Evolutionary conservation across 1,140 invertebrate species (phyloP).

Genomic region (Procambarus virginalis): DNA sequence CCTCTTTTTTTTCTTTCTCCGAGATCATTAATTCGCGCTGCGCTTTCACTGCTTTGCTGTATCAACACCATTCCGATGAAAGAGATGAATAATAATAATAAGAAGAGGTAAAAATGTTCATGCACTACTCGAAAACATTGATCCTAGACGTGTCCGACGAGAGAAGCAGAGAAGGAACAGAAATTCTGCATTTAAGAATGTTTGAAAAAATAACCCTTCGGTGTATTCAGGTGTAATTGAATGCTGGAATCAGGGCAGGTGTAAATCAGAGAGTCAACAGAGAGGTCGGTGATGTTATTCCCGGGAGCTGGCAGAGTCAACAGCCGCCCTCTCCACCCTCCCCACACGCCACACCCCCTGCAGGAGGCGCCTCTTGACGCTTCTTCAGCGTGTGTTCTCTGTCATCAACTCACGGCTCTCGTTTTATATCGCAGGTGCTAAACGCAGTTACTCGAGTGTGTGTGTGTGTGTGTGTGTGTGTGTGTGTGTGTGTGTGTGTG

Average conservation of each 20-base stretch:
- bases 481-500: no score
- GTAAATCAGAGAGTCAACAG: slow-evolving; percentile 58
- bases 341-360: no score
- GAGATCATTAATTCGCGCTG: slow-evolving; percentile 36
- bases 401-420: slow-evolving; percentile 43
- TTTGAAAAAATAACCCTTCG: slow-evolving; percentile 23
- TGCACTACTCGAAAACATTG: background rate
- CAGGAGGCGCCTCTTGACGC: slow-evolving; percentile 41
- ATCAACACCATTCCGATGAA: background rate
- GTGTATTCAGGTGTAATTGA: slow-evolving; percentile 48
- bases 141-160: background rate
- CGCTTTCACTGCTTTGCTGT: background rate
- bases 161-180: background rate
- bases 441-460: slow-evolving; percentile 51
- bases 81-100: background rate
- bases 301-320: slow-evolving; percentile 37
- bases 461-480: background rate
- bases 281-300: slow-evolving; percentile 43
- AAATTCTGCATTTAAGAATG: background rate
- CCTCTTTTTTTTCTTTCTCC: slow-evolving; percentile 26
- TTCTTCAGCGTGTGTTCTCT: slow-evolving; percentile 40
- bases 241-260: slow-evolving; percentile 55
- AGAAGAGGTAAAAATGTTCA: background rate
- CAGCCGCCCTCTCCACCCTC: background rate
- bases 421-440: slow-evolving; percentile 57